phyloP scores from a whole-genome alignment of 2,888 invertebrate species.

The Didymodactylos carnosus region DNA sequence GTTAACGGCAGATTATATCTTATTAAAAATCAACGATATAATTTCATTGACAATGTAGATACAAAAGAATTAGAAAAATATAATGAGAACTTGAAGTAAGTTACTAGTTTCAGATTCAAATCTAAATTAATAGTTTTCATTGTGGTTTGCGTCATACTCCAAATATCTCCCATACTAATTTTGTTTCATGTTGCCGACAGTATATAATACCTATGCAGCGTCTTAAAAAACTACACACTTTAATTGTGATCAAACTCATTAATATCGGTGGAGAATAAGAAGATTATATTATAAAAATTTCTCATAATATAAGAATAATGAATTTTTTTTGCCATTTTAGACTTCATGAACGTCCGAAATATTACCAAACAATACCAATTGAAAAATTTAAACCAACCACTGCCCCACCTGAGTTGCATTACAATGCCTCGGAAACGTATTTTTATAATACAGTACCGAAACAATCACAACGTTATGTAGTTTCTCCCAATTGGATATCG shows the following conservation, averaged over 20 bases:
- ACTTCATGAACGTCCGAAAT: conserved; percentile 1
- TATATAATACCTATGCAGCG: too few relatives aligned
- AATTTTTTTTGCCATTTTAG: background rate
- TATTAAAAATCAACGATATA: background rate
- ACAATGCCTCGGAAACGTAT: conserved; percentile 10
- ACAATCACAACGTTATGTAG: background rate
- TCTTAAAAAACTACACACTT: too few relatives aligned
- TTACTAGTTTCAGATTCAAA: too few relatives aligned
- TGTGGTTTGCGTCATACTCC: too few relatives aligned
- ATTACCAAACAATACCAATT: conserved; percentile 6
- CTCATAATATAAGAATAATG: too few relatives aligned
- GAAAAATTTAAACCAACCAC: conserved; percentile 3
- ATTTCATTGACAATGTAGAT: background rate
- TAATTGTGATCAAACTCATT: too few relatives aligned
- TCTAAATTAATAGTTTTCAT: too few relatives aligned
- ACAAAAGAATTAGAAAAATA: background rate
- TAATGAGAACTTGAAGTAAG: background rate
- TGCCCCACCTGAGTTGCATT: conserved; percentile 5
- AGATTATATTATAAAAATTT: too few relatives aligned
- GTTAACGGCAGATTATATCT: background rate
- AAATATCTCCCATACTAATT: too few relatives aligned
- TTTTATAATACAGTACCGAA: conserved; percentile 12
- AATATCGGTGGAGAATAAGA: background rate
- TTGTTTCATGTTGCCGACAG: too few relatives aligned
- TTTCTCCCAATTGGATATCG: conserved; percentile 9